Evolutionary conservation across 2,888 invertebrate genomes (phyloP).

Genomic region (Latrodectus hesperus): DNA sequence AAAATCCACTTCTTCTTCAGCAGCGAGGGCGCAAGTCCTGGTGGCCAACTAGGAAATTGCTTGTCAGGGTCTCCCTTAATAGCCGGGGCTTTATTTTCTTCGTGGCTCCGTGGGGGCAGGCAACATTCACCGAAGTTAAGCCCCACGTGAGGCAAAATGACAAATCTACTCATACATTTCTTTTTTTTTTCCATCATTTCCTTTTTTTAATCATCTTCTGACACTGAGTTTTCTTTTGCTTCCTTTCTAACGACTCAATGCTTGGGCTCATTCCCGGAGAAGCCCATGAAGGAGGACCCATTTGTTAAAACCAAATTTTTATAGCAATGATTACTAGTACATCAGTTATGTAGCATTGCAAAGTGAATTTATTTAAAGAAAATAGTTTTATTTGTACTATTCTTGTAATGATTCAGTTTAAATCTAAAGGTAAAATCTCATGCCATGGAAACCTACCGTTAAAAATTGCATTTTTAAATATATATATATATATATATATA

Average conservation of each 20-base stretch:
- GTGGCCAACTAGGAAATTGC: conserved; percentile 44
- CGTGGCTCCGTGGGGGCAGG: neutral
- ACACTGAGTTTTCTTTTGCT: conserved; percentile 6
- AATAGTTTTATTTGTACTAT: too few relatives aligned
- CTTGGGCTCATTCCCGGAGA: too few relatives aligned
- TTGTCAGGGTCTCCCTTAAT: conserved; percentile 52
- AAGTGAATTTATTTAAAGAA: too few relatives aligned
- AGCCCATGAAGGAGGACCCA: too few relatives aligned
- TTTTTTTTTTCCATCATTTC: neutral
- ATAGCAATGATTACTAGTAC: too few relatives aligned
- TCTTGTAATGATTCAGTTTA: too few relatives aligned
- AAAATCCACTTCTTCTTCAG: conserved; percentile 28
- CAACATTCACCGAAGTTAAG: conserved; percentile 1
- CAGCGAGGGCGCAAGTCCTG: neutral
- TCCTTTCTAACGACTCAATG: neutral
- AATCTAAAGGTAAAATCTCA: too few relatives aligned
- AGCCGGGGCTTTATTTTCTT: conserved; percentile 23
- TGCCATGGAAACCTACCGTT: too few relatives aligned
- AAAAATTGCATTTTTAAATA: too few relatives aligned
- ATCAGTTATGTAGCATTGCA: too few relatives aligned
- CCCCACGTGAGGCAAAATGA: conserved; percentile 24
- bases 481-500: too few relatives aligned
- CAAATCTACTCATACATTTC: conserved; percentile 4
- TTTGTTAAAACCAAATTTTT: too few relatives aligned
- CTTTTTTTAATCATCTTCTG: neutral